Evolutionary conservation across 2,888 invertebrate genomes (phyloP).

Genomic region (Aelia acuminata): DNA sequence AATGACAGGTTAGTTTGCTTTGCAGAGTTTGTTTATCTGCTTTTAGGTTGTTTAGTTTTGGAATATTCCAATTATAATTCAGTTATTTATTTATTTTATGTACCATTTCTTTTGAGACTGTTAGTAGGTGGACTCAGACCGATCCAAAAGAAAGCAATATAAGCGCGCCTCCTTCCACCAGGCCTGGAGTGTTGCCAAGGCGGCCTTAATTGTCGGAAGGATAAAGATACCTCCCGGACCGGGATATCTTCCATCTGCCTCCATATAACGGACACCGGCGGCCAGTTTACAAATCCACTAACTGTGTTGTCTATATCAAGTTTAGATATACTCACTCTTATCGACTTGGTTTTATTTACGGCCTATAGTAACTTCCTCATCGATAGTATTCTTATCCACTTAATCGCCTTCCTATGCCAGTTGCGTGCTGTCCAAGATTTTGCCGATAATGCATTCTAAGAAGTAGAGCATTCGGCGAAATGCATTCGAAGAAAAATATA

Average conservation of each 20-base stretch:
- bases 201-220: not conserved
- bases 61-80: no score
- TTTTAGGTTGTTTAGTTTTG: no score
- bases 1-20: no score
- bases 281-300: not conserved
- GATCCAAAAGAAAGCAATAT: not conserved
- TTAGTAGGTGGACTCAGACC: not conserved
- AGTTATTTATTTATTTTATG: no score
- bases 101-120: not conserved
- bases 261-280: not conserved
- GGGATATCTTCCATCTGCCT: constrained; percentile 12
- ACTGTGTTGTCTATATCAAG: not conserved
- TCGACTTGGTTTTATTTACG: not conserved
- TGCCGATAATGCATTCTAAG: not conserved
- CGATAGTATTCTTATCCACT: not conserved
- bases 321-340: not conserved
- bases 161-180: not conserved
- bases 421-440: constrained; percentile 8
- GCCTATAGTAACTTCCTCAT: not conserved
- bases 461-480: not conserved
- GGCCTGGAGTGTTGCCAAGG: not conserved
- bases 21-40: no score
- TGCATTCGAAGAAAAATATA: not conserved
- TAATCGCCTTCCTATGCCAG: constrained; percentile 1
- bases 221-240: not conserved